Percentiles rank a stretch among this genome's conserved stretches.
These are phyloP conservation scores for Drosophila kurseongensis DNA, from an alignment of 1,140 invertebrate genomes.

Conservation along the genomic window DNA sequence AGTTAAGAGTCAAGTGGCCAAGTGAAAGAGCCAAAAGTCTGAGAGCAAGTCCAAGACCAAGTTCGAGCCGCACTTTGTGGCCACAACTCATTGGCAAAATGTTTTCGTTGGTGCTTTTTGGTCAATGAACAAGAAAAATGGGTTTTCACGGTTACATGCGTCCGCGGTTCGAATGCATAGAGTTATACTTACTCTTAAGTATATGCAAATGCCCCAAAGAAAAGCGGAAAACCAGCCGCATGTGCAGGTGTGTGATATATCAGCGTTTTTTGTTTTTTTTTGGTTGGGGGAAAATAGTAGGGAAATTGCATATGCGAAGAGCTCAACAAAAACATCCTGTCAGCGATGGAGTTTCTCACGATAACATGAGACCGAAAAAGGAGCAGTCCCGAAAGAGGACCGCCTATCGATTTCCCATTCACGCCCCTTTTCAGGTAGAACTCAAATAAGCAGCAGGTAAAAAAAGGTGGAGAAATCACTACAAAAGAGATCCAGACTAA, in stretches of 20 bases:
- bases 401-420: conserved; percentile 28
- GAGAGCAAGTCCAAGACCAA: conserved; percentile 28
- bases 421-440: conserved; percentile 35
- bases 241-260: conserved; percentile 45
- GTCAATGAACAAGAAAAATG: conserved; percentile 82
- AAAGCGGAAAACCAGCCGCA: conserved; percentile 17
- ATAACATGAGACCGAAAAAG: neutral
- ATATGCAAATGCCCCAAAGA: conserved; percentile 18
- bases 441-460: conserved; percentile 7
- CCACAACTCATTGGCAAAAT: conserved; percentile 46
- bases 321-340: conserved; percentile 28
- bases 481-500: neutral
- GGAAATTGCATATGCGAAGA: conserved; percentile 7
- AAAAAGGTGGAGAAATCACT: neutral
- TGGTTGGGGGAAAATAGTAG: neutral
- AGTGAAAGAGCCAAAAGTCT: conserved; percentile 41
- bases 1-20: conserved; percentile 26
- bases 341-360: conserved; percentile 29
- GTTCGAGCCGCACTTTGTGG: conserved; percentile 41
- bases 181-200: conserved; percentile 22
- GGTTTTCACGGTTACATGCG: conserved; percentile 81
- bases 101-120: conserved; percentile 52
- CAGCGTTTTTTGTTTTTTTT: neutral
- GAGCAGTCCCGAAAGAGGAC: conserved; percentile 28
- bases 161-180: conserved; percentile 38